phyloP scores from a whole-genome alignment of 1,140 invertebrate genomes.

The Brachionus sp. region DNA sequence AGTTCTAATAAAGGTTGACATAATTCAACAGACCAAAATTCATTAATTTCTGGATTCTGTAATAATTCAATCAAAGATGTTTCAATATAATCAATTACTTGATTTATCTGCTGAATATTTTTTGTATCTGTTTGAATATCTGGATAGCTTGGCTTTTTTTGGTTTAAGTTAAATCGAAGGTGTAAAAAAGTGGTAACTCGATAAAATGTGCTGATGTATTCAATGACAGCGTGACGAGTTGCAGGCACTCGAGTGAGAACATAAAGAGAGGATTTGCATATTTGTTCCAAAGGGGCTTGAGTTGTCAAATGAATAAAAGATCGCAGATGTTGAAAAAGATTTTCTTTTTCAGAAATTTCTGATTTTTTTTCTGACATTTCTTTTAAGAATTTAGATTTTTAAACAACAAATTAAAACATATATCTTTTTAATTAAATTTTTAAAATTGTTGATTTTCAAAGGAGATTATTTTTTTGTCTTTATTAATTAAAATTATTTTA shows the following conservation, averaged over 20 bases:
- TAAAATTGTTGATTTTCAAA: background rate
- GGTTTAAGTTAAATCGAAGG: conserved; percentile 35
- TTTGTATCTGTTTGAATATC: conserved; percentile 18
- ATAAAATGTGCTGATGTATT: conserved; percentile 43
- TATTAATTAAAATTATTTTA: background rate
- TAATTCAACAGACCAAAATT: conserved; percentile 28
- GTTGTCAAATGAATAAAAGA: conserved; percentile 33
- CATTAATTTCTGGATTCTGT: conserved; percentile 3
- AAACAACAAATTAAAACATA: too few species aligned
- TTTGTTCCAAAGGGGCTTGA: conserved; percentile 9
- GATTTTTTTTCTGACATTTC: background rate
- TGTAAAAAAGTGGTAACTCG: conserved; percentile 22
- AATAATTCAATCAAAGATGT: background rate
- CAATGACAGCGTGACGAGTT: conserved; percentile 25
- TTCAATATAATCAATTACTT: conserved; percentile 36
- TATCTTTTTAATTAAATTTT: background rate
- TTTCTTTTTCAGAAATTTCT: background rate
- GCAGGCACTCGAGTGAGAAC: background rate
- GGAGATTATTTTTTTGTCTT: background rate
- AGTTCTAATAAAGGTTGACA: background rate
- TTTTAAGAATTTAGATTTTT: background rate
- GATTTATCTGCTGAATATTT: conserved; percentile 42
- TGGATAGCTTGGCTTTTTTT: conserved; percentile 23
- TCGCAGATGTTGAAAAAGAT: background rate
- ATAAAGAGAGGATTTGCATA: conserved; percentile 17